phyloP scores from a whole-genome alignment of 2,888 invertebrate species.

The Tachina grossa region DNA sequence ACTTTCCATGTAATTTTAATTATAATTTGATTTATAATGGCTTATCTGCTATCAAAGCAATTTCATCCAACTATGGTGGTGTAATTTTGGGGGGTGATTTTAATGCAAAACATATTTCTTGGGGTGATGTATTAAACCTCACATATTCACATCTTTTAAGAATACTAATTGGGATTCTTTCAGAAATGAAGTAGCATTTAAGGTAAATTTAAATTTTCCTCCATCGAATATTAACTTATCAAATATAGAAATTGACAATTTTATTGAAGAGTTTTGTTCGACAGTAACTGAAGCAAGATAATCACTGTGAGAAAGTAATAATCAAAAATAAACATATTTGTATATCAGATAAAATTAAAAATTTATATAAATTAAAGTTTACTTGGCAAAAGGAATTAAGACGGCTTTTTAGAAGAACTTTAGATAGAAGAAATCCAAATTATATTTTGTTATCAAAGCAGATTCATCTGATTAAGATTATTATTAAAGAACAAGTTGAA shows the following conservation, averaged over 20 bases:
- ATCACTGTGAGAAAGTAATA: conserved; percentile 4
- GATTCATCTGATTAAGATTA: too few species aligned
- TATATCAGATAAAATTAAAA: conserved; percentile 5
- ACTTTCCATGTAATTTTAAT: conserved; percentile 7
- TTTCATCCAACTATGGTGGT: conserved; percentile 9
- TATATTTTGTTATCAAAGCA: too few species aligned
- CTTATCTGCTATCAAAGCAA: not conserved
- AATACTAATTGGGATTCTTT: conserved; percentile 15
- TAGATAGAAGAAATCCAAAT: too few species aligned
- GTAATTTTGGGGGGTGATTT: not conserved
- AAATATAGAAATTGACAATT: conserved; percentile 29
- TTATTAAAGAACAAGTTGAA: too few species aligned
- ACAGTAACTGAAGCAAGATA: not conserved
- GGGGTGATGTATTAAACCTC: not conserved
- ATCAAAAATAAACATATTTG: not conserved
- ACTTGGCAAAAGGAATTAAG: not conserved
- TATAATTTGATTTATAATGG: conserved; percentile 13
- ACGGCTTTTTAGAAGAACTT: not conserved
- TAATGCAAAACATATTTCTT: too few species aligned
- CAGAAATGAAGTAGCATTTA: not conserved
- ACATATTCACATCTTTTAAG: not conserved
- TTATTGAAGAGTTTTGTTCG: conserved; percentile 1
- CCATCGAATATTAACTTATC: conserved; percentile 1
- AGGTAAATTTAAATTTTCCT: conserved; percentile 5
- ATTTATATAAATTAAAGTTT: conserved; percentile 12